A percentile compares a stretch with the other conserved stretches of the same genome.
phyloP scores from a whole-genome alignment of 1,140 invertebrate genomes.

The Meloidogyne chitwoodi region DNA sequence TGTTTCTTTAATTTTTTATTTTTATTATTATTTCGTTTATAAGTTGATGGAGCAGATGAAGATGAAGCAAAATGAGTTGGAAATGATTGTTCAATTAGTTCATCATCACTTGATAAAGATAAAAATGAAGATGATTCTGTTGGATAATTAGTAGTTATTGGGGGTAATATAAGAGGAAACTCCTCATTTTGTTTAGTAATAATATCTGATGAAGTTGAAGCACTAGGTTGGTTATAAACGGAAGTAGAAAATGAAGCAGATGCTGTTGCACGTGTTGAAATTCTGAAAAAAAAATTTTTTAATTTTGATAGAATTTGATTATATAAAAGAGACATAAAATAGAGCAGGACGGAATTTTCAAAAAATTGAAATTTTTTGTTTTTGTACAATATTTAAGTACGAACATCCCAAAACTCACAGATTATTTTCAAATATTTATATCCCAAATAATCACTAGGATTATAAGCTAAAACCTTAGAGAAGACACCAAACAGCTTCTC shows the following conservation, averaged over 20 bases:
- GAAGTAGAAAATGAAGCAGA: background rate
- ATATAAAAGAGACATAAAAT: no score
- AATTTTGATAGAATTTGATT: no score
- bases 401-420: no score
- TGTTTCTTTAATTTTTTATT: background rate
- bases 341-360: no score
- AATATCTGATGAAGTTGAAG: background rate
- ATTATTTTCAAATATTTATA: no score
- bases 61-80: background rate
- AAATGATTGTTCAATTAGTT: background rate
- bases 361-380: no score
- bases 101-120: background rate
- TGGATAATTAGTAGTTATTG: background rate
- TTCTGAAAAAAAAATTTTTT: background rate
- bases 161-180: background rate
- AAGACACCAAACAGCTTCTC: no score
- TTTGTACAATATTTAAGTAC: no score
- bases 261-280: background rate
- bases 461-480: no score
- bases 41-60: background rate
- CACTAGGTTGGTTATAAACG: background rate
- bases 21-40: background rate
- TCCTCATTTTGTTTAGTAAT: background rate
- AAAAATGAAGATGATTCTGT: background rate
- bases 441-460: no score